Percentiles rank a stretch among this genome's conserved stretches.
Evolutionary conservation across 2,113 vertebrate genomes (phyloP).

Genomic region (Oenanthe oenanthe): DNA sequence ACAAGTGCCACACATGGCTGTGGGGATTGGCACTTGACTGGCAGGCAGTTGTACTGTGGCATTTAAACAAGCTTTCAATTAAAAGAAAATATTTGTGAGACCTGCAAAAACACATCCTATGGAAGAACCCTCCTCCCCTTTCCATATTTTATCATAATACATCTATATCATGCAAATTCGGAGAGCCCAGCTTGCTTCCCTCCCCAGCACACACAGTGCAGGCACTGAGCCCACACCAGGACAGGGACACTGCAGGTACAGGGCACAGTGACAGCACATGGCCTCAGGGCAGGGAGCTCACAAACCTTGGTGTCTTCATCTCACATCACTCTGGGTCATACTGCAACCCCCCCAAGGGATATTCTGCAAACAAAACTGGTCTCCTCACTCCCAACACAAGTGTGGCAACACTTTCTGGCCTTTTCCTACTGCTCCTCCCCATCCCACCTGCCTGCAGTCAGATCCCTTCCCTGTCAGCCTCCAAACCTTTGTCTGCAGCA

Average conservation of each 20-base stretch:
- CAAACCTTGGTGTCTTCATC: neutral
- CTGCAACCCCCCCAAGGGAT: neutral
- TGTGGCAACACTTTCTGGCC: neutral
- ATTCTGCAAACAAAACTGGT: neutral
- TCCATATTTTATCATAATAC: neutral
- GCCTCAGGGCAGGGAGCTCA: neutral
- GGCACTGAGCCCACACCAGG: neutral
- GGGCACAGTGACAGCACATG: neutral
- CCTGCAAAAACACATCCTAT: neutral
- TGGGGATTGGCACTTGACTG: constrained; percentile 59
- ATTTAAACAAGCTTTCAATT: constrained; percentile 64
- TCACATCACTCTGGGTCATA: neutral
- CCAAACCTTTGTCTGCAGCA: neutral
- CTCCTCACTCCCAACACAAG: neutral
- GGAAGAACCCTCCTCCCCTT: neutral
- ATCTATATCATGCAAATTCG: neutral
- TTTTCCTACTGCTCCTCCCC: neutral
- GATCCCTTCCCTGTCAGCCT: neutral
- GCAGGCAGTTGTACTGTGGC: constrained; percentile 41
- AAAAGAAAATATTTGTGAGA: constrained; percentile 53
- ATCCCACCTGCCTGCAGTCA: neutral
- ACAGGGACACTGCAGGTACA: neutral
- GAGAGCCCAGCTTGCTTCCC: neutral
- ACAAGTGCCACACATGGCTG: constrained; percentile 15
- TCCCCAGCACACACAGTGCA: neutral